These are phyloP conservation scores for Toxonevra muliebris DNA, from an alignment of 2,888 invertebrate genomes.

Conservation along the genomic window DNA sequence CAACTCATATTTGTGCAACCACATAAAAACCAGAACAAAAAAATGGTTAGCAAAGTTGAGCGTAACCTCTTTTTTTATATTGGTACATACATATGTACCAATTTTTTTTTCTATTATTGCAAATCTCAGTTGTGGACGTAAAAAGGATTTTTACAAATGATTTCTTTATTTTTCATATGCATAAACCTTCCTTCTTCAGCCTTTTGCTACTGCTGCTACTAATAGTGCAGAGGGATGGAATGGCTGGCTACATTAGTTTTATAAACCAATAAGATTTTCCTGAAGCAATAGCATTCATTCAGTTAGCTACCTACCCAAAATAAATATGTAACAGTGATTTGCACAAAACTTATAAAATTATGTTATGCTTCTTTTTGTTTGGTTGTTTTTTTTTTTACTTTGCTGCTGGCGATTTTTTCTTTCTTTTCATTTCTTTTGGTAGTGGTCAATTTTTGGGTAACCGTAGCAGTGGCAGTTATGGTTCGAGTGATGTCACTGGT, in stretches of 20 bases:
- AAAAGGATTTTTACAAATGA: slow-evolving; percentile 19
- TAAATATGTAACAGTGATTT: slow-evolving; percentile 43
- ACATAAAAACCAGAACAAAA: slow-evolving; percentile 5
- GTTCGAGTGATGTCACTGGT: slow-evolving; percentile 21
- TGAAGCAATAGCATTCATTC: slow-evolving; percentile 1
- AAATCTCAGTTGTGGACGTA: slow-evolving; percentile 25
- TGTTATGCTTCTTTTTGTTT: slow-evolving; percentile 11
- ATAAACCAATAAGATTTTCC: slow-evolving; percentile 41
- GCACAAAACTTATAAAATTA: slow-evolving; percentile 59
- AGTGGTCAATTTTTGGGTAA: slow-evolving; percentile 19
- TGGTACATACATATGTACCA: slow-evolving; percentile 5
- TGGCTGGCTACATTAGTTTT: slow-evolving; percentile 26
- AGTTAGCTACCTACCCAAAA: neutral
- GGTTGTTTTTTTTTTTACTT: too few species aligned
- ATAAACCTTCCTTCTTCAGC: neutral
- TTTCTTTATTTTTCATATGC: slow-evolving; percentile 4
- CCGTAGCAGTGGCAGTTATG: slow-evolving; percentile 25
- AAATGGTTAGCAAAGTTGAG: slow-evolving; percentile 1
- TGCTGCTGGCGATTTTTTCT: slow-evolving; percentile 16
- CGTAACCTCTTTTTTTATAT: slow-evolving; percentile 28
- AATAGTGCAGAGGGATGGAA: neutral
- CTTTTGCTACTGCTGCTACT: too few species aligned
- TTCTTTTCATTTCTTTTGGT: slow-evolving; percentile 16
- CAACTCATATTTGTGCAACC: slow-evolving; percentile 49
- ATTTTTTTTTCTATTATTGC: slow-evolving; percentile 19